phyloP scores from a whole-genome alignment of 2,888 invertebrate genomes.

The Tetranychus truncatus region DNA sequence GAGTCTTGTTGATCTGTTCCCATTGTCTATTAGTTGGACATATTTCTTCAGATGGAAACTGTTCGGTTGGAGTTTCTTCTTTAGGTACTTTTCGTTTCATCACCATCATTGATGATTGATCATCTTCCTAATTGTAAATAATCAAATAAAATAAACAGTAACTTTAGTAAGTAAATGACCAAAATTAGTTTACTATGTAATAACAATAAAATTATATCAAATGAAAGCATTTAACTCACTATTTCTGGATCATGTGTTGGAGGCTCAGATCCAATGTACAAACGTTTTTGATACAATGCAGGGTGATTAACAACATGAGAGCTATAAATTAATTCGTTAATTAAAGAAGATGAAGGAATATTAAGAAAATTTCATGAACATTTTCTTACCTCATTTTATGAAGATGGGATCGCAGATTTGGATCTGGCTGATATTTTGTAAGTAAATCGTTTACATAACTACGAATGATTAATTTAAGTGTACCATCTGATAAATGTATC shows the following conservation, averaged over 20 bases:
- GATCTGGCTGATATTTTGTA: background rate
- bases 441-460: constrained; percentile 18
- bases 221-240: background rate
- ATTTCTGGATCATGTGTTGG: constrained; percentile 25
- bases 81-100: background rate
- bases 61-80: constrained; percentile 2
- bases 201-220: background rate
- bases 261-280: constrained; percentile 26
- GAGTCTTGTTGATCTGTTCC: constrained; percentile 26
- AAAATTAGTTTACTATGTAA: too few species aligned
- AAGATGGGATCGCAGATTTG: background rate
- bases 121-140: background rate
- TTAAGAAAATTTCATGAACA: background rate
- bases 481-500: background rate
- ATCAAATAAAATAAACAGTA: too few species aligned
- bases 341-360: too few species aligned
- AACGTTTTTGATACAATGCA: constrained; percentile 24
- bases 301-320: constrained; percentile 26
- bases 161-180: too few species aligned
- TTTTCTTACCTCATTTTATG: constrained; percentile 9
- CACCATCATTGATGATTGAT: background rate
- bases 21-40: constrained; percentile 26
- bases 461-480: constrained; percentile 29
- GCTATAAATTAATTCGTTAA: background rate
- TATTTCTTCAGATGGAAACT: constrained; percentile 27